These are phyloP conservation scores for Epizoanthus rinbou DNA, from an alignment of 92 coral and sea anemone genomes.

Conservation along the genomic window DNA sequence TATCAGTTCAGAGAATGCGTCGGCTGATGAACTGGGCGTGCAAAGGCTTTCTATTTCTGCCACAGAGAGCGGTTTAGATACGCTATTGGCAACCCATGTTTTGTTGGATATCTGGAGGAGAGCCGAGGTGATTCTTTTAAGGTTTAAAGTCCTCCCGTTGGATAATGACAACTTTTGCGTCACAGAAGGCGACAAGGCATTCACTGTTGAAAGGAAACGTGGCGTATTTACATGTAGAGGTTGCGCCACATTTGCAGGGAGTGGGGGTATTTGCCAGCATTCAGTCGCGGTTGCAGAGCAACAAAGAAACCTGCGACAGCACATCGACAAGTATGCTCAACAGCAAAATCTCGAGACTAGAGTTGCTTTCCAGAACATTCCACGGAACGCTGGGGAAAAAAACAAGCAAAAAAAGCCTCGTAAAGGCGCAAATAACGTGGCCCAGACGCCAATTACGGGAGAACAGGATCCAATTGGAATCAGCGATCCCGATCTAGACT, in stretches of 20 bases:
- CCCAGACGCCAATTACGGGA: slow-evolving; percentile 14
- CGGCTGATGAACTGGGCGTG: background rate
- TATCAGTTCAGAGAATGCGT: slow-evolving; percentile 7
- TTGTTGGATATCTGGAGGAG: slow-evolving; percentile 31
- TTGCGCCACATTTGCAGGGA: slow-evolving; percentile 23
- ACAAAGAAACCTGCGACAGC: background rate
- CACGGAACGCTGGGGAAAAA: slow-evolving; percentile 26
- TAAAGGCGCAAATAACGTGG: slow-evolving; percentile 32
- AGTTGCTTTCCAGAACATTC: slow-evolving; percentile 32
- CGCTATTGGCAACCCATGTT: slow-evolving; percentile 11
- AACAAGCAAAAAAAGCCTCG: slow-evolving; percentile 29
- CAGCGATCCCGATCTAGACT: slow-evolving; percentile 43
- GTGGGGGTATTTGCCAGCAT: slow-evolving; percentile 29
- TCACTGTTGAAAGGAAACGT: slow-evolving; percentile 3
- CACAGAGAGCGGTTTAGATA: slow-evolving; percentile 20
- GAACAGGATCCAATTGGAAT: slow-evolving; percentile 9
- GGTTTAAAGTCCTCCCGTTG: slow-evolving; percentile 8
- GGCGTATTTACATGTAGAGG: slow-evolving; percentile 3
- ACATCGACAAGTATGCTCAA: background rate
- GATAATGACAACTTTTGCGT: slow-evolving; percentile 22
- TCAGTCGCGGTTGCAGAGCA: slow-evolving; percentile 18
- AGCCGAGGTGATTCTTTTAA: slow-evolving; percentile 21
- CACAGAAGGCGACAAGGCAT: slow-evolving; percentile 17
- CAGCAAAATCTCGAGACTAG: slow-evolving; percentile 21
- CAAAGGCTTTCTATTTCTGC: slow-evolving; percentile 19